Evolutionary conservation across 2,797 vertebrate species (phyloP).

Genomic region (Mormyrus hasselquistii): DNA sequence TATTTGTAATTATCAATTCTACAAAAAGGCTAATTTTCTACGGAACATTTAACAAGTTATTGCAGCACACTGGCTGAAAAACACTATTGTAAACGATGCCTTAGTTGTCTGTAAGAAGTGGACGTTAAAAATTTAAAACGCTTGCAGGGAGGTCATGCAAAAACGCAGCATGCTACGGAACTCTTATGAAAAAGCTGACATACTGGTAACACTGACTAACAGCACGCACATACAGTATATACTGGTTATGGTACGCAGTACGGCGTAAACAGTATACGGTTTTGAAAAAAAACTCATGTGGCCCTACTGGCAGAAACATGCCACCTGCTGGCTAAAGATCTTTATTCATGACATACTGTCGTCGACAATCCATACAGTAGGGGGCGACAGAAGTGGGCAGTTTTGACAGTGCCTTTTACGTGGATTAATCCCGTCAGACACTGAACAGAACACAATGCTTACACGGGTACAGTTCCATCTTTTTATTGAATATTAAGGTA

Average conservation of each 20-base stretch:
- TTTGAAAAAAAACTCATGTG: neutral
- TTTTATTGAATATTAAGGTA: slow-evolving; percentile 99
- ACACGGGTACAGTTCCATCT: slow-evolving; percentile 61
- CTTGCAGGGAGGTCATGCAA: no score
- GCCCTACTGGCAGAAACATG: neutral
- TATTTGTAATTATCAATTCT: neutral
- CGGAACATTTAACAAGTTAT: neutral
- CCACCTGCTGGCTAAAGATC: neutral
- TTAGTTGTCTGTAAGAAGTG: neutral
- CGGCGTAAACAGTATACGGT: neutral
- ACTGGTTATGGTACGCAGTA: neutral
- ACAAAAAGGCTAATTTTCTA: neutral
- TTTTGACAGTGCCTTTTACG: neutral
- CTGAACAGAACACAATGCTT: neutral
- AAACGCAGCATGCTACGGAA: neutral
- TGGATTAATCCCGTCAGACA: neutral
- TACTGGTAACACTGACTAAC: neutral
- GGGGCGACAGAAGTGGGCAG: neutral
- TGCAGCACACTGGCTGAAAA: neutral
- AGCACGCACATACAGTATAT: neutral
- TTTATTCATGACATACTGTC: neutral
- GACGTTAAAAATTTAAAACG: neutral
- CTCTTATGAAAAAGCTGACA: neutral
- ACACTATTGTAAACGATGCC: neutral
- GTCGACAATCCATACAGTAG: neutral